Conservation (phyloP, 2,797 vertebrate genomes). For the Pseudopleuronectes americanus region DNA sequence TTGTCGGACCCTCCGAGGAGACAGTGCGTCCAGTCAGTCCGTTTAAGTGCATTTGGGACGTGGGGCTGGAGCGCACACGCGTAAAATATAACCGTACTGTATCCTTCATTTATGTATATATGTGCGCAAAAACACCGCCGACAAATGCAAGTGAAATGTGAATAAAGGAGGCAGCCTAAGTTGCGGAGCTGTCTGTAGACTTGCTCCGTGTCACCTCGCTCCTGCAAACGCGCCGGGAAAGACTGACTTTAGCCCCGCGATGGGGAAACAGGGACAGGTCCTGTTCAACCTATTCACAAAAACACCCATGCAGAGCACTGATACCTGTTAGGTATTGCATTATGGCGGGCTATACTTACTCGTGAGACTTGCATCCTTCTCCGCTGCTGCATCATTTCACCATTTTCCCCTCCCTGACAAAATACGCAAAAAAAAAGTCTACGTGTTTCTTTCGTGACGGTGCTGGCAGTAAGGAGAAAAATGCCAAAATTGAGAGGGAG, state of each 20-base stretch:
- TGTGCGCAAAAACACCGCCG: background rate
- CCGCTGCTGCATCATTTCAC: conserved; percentile 68
- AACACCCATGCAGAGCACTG: background rate
- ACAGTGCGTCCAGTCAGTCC: conserved; percentile 19
- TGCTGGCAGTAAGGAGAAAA: conserved; percentile 21
- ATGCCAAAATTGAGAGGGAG: conserved; percentile 12
- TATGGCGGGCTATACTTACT: conserved; percentile 77
- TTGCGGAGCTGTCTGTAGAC: conserved; percentile 58
- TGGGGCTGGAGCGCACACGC: conserved; percentile 30
- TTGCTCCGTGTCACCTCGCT: conserved; percentile 38
- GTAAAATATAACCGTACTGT: background rate
- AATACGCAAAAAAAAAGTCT: conserved; percentile 56
- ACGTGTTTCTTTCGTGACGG: conserved; percentile 45
- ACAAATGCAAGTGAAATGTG: conserved; percentile 10
- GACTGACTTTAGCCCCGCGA: conserved; percentile 21
- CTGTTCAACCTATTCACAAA: background rate
- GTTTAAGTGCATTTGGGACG: conserved; percentile 30
- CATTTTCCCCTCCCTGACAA: conserved; percentile 20
- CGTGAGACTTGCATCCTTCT: conserved; percentile 63
- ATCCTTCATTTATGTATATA: background rate
- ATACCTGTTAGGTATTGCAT: conserved; percentile 50
- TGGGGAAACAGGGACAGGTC: conserved; percentile 24
- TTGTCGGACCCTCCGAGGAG: conserved; percentile 10
- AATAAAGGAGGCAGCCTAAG: conserved; percentile 44
- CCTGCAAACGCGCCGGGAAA: conserved; percentile 12